Base-by-base conservation (phyloP, 2,888 invertebrate genomes). In the Synergus gifuensis region DNA sequence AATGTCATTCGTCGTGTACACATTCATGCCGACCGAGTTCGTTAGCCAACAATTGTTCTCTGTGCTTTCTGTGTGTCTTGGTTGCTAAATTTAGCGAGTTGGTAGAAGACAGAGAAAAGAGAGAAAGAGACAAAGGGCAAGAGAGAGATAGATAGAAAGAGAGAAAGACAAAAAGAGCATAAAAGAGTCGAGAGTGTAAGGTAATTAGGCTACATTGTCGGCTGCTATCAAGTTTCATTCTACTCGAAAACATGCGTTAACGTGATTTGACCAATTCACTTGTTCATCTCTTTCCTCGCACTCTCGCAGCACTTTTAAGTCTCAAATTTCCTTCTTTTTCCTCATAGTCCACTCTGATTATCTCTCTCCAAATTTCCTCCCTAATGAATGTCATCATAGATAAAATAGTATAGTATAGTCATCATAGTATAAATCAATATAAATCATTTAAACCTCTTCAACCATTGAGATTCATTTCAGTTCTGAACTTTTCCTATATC, bases 31-130 rank as follows among this genome's bases (percentile, higher is more conserved):
- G 78, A 79, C 76, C 81, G 84, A 87, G 89, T 89, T 90, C 90
- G 89, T 90, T 90, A 90, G 89, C 78, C 82, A 85, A 80, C 88
- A 86, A 89, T 90, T 90, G 90, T 89, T 89, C 82, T 79, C 81
- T 79, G 79, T 82, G 85, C 83, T 81, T 81, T 82, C 80, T 78
- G 83, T 83, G 81, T 86, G 82, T 86, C 82, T 81, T 78, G 79
- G 82, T 80, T 83, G 82, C 81, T 81, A 79, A 88, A 85, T 88
- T 87, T 84, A 78, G 28, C 79, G 22, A n/a, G 49, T 22, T 28
- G 40, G 44, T 18, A 42, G 36, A 12, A 16, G 12, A 3, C 16
- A n/a, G 44, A 69, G 69, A 42, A 14, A 67, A 46, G 60, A 54
- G 78, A 63, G 36, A 28, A 22, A 42, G 36, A 64, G 49, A 5